These are phyloP conservation scores for Psephotus haematonotus DNA, from an alignment of 2,113 vertebrate species.

Conservation along the genomic window DNA sequence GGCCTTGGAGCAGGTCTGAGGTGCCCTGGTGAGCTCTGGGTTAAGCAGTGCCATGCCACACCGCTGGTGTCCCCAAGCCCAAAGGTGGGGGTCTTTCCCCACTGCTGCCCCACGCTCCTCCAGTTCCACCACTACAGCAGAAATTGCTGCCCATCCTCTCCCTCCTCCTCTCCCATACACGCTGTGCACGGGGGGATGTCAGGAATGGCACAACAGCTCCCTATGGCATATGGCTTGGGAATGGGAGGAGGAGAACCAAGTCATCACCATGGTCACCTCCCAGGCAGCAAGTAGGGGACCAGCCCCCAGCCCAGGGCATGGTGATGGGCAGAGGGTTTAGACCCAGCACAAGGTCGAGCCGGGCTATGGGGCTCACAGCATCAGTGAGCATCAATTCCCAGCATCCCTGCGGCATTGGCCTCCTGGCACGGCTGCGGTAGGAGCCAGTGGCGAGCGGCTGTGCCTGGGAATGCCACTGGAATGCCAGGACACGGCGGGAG, in stretches of 20 bases:
- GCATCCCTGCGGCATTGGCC: rapidly evolving
- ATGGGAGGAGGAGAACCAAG: neutral
- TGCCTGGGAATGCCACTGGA: neutral
- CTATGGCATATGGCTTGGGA: rapidly evolving
- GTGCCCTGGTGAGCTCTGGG: rapidly evolving
- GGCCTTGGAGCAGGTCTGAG: neutral
- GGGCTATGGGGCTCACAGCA: rapidly evolving
- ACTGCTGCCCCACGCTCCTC: rapidly evolving
- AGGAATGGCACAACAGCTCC: neutral
- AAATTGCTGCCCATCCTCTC: neutral
- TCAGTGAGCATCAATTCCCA: neutral
- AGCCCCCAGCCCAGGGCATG: neutral
- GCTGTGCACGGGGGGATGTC: rapidly evolving
- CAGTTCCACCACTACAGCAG: rapidly evolving
- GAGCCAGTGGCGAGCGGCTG: neutral
- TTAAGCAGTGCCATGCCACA: rapidly evolving
- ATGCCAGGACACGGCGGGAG: slow-evolving; percentile 14
- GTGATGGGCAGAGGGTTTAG: rapidly evolving
- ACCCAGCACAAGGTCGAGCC: neutral
- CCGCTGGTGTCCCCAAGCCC: neutral
- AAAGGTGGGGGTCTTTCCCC: neutral
- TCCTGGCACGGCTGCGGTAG: neutral
- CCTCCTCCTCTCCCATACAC: neutral
- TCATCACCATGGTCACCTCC: neutral
- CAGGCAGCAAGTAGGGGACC: neutral